Evolutionary conservation across 2,888 invertebrate genomes (phyloP).

Genomic region (Dinocampus coccinellae): DNA sequence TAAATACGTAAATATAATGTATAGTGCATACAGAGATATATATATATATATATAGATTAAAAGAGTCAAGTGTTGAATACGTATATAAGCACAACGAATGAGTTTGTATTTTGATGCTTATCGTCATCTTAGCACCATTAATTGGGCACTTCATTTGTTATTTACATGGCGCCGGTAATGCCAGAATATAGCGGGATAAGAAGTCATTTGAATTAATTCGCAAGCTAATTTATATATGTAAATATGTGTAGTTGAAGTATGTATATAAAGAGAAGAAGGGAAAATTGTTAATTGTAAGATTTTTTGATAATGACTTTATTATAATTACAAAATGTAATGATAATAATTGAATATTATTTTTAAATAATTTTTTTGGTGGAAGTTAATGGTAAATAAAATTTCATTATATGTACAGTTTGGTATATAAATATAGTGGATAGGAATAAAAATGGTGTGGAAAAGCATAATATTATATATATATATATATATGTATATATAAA

Average conservation of each 20-base stretch:
- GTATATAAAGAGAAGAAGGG: neutral
- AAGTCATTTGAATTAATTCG: neutral
- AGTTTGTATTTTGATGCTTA: neutral
- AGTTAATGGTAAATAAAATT: too few relatives aligned
- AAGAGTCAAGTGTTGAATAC: neutral
- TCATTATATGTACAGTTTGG: too few relatives aligned
- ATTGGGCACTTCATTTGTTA: conserved; percentile 24
- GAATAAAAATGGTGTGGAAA: neutral
- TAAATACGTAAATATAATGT: neutral
- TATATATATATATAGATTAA: neutral
- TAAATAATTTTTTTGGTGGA: too few relatives aligned
- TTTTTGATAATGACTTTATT: too few relatives aligned
- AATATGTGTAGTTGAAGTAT: neutral
- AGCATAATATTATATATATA: too few relatives aligned
- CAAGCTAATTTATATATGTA: neutral
- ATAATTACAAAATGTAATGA: too few relatives aligned
- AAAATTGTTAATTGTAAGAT: too few relatives aligned
- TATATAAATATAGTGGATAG: too few relatives aligned
- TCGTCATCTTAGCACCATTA: conserved; percentile 22
- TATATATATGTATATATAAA: neutral
- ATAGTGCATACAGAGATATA: neutral
- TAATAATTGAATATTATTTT: too few relatives aligned
- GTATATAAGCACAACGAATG: neutral
- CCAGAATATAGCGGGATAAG: conserved; percentile 5
- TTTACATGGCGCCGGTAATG: conserved; percentile 3